Base-by-base conservation (phyloP, 2,113 vertebrate species). In the Dipodomys ordii region DNA sequence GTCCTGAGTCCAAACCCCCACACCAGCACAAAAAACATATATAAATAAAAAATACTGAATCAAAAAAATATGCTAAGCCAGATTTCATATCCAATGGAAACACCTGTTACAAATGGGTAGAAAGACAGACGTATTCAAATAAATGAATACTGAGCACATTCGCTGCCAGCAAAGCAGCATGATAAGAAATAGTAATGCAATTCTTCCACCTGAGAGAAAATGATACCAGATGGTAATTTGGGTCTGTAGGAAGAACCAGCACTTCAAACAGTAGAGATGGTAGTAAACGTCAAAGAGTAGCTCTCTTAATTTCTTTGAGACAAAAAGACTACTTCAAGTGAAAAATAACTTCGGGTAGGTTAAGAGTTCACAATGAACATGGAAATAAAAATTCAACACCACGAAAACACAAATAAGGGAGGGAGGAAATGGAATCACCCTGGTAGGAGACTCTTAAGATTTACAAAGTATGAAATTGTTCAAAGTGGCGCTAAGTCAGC, bases 71-170 rank as follows among this genome's bases (percentile, higher is more conserved):
- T 32, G 11, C 57, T 11, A 73, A 82, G 19, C 11, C 16, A 89
- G 28, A 83, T 65, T 87, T 60, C 57, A 65, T 0, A 87, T 27
- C 27, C 22, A 79, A 60, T 80, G 28, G 79, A 96, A 94, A 80
- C 35, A 27, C 5, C 39, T 57, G 12, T 90, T 5, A 27, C 57
- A 79, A 83, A 60, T 44, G 23, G 30, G 72, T 60, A 13, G 28
- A 77, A 84, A 74, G 15, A 39, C 39, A 74, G 60, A 89, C 7
- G 65, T 80, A 77, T 77, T 60, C 53, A 84, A 77, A 77, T 71
- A 82, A 62, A 73, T 72, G 30, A 39, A 82, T 44, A n/a, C 57
- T 65, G 30, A 76, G 76, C 6, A 46, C 74, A 87, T 28, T 71
- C n/a, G 30, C 28, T 28, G 23, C 71, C 74, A 46, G 35, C 12